These are phyloP conservation scores for Spisula solida DNA, from an alignment of 2,888 invertebrate genomes.

Conservation along the genomic window DNA sequence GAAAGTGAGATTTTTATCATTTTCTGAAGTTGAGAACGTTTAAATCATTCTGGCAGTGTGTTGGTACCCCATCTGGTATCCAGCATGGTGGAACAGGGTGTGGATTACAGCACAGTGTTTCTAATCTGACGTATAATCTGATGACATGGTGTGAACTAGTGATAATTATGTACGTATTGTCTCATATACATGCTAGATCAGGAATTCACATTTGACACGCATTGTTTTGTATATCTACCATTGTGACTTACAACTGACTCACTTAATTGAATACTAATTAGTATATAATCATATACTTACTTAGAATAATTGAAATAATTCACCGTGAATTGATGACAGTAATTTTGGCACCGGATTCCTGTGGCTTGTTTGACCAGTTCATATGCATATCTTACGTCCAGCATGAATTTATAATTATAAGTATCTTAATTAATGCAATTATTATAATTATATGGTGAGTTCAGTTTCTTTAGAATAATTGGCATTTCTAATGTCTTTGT, in stretches of 20 bases:
- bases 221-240: slow-evolving; percentile 60
- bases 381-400: not conserved
- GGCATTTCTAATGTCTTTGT: no score
- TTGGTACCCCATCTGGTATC: slow-evolving; percentile 21
- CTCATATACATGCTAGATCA: slow-evolving; percentile 31
- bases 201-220: slow-evolving; percentile 58
- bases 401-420: no score
- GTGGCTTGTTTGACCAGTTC: not conserved
- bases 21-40: no score
- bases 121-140: slow-evolving; percentile 45
- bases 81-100: not conserved
- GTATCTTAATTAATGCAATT: no score
- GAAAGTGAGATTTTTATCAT: no score
- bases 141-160: slow-evolving; percentile 64
- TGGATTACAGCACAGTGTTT: slow-evolving; percentile 6
- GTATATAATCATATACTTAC: slow-evolving; percentile 47
- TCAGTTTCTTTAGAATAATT: no score
- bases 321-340: slow-evolving; percentile 44
- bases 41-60: not conserved
- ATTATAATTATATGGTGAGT: no score
- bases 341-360: slow-evolving; percentile 51
- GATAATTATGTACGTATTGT: slow-evolving; percentile 50
- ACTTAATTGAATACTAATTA: slow-evolving; percentile 62
- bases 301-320: slow-evolving; percentile 58
- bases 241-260: slow-evolving; percentile 42